These are phyloP conservation scores for Hyaena hyaena DNA, from an alignment of 2,113 vertebrate genomes.

Conservation along the genomic window DNA sequence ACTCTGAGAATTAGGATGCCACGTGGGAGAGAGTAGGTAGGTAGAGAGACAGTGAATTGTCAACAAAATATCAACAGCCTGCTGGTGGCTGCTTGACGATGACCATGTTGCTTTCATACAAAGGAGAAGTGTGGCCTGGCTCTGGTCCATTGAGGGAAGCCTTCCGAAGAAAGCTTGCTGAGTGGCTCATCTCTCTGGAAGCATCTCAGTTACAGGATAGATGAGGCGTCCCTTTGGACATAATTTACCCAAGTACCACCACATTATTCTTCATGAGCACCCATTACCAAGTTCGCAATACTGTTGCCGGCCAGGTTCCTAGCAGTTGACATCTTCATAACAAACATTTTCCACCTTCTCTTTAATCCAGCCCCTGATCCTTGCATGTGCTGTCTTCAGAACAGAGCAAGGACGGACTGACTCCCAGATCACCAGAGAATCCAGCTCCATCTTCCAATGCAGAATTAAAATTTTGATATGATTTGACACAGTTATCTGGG, in stretches of 20 bases:
- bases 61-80: background rate
- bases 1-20: background rate
- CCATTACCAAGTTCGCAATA: background rate
- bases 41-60: background rate
- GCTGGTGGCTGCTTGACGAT: background rate
- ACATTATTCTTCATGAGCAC: fast-evolving
- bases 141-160: background rate
- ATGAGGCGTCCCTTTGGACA: fast-evolving
- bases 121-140: background rate
- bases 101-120: background rate
- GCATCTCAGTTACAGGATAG: background rate
- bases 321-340: background rate
- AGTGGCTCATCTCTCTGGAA: background rate
- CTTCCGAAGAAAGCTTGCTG: background rate
- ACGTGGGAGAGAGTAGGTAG: background rate
- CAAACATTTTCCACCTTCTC: background rate
- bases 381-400: constrained; percentile 40
- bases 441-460: background rate
- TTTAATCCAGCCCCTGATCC: constrained; percentile 60
- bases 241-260: too few relatives aligned
- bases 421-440: background rate
- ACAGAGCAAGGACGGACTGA: background rate
- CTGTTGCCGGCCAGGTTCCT: fast-evolving
- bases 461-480: background rate
- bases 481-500: constrained; percentile 35